Evolutionary conservation across 2,797 vertebrate genomes (phyloP), one percentile per base, ranked within the genome.

Genomic region (Hydrolagus colliei): DNA sequence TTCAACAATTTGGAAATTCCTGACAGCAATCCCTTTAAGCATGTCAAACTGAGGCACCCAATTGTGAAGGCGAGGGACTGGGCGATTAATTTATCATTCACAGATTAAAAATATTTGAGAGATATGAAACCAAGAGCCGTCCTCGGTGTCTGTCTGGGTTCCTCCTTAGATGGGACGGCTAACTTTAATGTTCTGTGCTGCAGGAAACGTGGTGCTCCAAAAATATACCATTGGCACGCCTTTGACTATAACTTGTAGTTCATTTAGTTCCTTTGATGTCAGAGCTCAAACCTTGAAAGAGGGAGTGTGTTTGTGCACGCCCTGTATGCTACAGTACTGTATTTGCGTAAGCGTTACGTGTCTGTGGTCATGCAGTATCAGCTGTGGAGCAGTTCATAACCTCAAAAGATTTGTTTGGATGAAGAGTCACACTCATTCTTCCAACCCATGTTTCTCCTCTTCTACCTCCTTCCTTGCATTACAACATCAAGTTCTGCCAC

Each of bases 121-220:
- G 22, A 22, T 79, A n/a, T 12, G 1, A 13, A 59, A 18, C 3
- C 12, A 41, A 13, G 9, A n/a, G 1, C 41, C 2, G 62, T 18
- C 18, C 18, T 0, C 59, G 41, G 35, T 76, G 62, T 9, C n/a
- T 63, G 20, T 22, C 16, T 76, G 10, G 12, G 27, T 79, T 63
- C 11, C 22, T 22, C 5, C 62, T 16, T 32, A 4, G 4, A 27
- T 80, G 59, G 20, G 68, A 20, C 2, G 18, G 1, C 63, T 10
- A 62, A 13, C 61, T 8, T 4, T 12, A 27, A 35, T 52, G 16
- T 35, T 16, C n/a, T 18, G 9, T 76, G 18, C 74, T 52, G 41
- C 77, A 79, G 77, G 61, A 79, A 79, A n/a, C 61, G 61, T 20
- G 32, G 9, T 78, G 10, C n/a, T 80, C 41, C 74, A 59, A 76